A percentile compares a stretch with the other conserved stretches of the same genome.
These are phyloP conservation scores for Drosophila neotestacea DNA, from an alignment of 2,888 invertebrate species.

Conservation along the genomic window DNA sequence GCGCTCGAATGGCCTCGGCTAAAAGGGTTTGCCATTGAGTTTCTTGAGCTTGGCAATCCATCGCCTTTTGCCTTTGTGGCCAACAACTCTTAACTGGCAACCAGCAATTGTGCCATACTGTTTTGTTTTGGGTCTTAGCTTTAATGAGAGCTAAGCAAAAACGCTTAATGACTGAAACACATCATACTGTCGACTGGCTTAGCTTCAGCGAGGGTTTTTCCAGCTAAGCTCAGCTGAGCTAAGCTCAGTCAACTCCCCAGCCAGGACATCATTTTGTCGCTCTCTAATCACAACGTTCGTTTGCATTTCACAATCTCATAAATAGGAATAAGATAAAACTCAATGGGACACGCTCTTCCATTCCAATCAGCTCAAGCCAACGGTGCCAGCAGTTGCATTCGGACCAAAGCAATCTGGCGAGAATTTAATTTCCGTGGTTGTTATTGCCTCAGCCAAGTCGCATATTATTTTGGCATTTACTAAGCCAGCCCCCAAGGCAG, in stretches of 20 bases:
- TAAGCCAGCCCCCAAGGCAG: constrained; percentile 28
- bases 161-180: constrained; percentile 69
- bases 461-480: constrained; percentile 57
- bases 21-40: constrained; percentile 59
- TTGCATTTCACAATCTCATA: constrained; percentile 74
- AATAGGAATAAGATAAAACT: constrained; percentile 68
- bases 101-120: constrained; percentile 49
- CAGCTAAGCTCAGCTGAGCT: constrained; percentile 22
- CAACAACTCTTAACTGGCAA: constrained; percentile 1
- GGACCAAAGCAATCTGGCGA: constrained; percentile 44
- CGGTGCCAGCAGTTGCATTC: constrained; percentile 40
- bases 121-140: constrained; percentile 63
- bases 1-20: constrained; percentile 65
- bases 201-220: constrained; percentile 30
- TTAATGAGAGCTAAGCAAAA: constrained; percentile 61
- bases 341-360: constrained; percentile 45
- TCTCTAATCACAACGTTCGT: constrained; percentile 28
- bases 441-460: constrained; percentile 44
- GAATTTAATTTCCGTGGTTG: constrained; percentile 58
- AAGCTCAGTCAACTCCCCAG: constrained; percentile 36
- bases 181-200: constrained; percentile 62
- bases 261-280: constrained; percentile 25
- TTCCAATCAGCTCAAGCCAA: constrained; percentile 53
- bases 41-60: constrained; percentile 43
- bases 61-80: constrained; percentile 40